Conservation (phyloP, 2,113 vertebrate genomes). For the Semnornis frantzii region DNA sequence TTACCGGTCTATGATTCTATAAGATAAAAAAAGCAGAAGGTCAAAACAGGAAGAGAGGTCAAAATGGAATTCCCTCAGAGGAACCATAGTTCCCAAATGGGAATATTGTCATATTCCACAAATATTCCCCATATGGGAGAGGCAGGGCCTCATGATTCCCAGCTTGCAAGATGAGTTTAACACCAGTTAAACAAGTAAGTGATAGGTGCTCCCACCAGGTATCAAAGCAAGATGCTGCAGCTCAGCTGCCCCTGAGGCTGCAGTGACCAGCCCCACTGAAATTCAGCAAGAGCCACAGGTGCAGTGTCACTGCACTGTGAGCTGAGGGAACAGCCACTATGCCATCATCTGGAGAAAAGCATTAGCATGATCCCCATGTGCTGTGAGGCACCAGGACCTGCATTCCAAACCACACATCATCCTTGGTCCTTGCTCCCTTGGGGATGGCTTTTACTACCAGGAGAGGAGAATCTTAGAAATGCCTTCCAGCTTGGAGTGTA, state of each 20-base stretch:
- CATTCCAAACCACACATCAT: not conserved
- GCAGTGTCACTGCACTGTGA: not conserved
- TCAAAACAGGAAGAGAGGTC: not conserved
- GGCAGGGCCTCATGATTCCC: not conserved
- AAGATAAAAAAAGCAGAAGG: not conserved
- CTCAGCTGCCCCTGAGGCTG: not conserved
- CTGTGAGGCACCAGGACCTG: not conserved
- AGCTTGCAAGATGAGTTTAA: no score
- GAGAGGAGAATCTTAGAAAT: not conserved
- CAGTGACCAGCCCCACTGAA: not conserved
- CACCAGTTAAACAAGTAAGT: not conserved
- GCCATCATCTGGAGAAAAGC: not conserved
- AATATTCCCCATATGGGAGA: not conserved
- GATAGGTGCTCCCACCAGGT: not conserved
- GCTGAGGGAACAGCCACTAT: not conserved
- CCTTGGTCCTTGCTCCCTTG: not conserved
- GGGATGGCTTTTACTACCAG: not conserved
- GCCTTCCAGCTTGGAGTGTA: not conserved
- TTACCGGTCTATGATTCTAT: no score
- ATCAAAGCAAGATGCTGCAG: not conserved
- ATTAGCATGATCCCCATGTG: not conserved
- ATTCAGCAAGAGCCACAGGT: not conserved
- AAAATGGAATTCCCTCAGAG: not conserved
- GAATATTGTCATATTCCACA: not conserved
- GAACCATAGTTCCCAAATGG: not conserved